Conservation (phyloP, 2,113 vertebrate species). For the Litocranius walleri region DNA sequence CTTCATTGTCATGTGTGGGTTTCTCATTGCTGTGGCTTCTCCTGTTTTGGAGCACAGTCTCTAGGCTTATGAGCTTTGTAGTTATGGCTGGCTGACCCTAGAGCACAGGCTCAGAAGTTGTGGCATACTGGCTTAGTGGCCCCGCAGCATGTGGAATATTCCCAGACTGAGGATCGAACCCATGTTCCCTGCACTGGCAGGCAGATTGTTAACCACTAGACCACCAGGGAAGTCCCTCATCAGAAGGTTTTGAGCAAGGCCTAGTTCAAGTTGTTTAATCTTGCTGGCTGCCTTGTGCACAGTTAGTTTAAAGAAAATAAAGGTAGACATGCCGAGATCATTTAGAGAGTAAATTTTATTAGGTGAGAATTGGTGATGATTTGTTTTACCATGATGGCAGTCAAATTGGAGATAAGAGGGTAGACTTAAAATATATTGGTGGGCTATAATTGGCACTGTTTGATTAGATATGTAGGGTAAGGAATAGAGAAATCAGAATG, state of each 20-base stretch:
- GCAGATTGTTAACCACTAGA: not conserved
- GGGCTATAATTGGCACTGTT: not conserved
- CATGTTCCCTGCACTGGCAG: not conserved
- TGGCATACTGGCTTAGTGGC: not conserved
- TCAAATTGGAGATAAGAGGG: not conserved
- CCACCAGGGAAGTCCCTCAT: not conserved
- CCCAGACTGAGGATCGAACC: not conserved
- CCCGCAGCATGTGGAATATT: not conserved
- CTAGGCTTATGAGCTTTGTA: not conserved
- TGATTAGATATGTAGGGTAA: not conserved
- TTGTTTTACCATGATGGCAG: not conserved
- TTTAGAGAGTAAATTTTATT: not conserved
- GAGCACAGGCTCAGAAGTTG: not conserved
- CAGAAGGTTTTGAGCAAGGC: not conserved
- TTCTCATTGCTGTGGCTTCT: not conserved
- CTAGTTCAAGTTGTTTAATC: not conserved
- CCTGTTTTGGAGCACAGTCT: not conserved
- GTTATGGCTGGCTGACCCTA: not conserved
- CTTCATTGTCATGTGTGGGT: not conserved
- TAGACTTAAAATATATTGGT: not conserved
- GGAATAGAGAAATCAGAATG: not conserved
- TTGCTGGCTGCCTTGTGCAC: not conserved
- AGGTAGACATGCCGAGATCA: not conserved
- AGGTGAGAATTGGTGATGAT: not conserved
- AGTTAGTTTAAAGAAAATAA: not conserved